Evolutionary conservation across 2,797 vertebrate genomes (phyloP).

Genomic region (Gadopsis bispinosus): DNA sequence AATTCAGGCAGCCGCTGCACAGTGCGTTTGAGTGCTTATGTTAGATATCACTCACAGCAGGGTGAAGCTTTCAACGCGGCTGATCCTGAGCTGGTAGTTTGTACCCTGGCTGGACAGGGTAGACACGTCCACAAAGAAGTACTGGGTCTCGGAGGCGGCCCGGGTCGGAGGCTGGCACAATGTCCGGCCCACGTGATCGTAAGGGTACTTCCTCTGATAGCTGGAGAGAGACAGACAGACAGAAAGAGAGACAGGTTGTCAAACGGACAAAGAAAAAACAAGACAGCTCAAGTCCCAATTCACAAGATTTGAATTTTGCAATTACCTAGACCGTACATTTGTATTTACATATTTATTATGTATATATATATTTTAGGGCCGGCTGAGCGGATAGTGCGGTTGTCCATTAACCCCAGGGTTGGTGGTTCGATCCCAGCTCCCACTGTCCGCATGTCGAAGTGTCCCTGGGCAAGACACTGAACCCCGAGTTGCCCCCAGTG

Average conservation of each 20-base stretch:
- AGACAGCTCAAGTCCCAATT: background rate
- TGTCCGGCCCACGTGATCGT: slow-evolving; percentile 93
- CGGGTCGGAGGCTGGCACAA: slow-evolving; percentile 93
- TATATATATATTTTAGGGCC: no score
- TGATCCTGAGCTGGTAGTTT: slow-evolving; percentile 92
- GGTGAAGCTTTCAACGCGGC: slow-evolving; percentile 92
- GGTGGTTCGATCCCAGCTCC: no score
- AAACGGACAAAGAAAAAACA: background rate
- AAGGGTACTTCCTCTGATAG: slow-evolving; percentile 95
- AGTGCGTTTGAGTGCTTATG: background rate
- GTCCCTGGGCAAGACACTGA: no score
- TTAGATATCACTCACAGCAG: slow-evolving; percentile 86
- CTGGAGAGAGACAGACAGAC: slow-evolving; percentile 67
- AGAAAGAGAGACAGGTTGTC: background rate
- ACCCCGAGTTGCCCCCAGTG: no score
- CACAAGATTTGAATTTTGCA: background rate
- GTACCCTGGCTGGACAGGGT: slow-evolving; percentile 88
- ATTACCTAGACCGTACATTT: background rate
- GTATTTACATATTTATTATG: no score
- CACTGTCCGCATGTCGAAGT: no score
- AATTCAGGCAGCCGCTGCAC: background rate
- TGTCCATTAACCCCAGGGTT: no score
- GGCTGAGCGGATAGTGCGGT: no score
- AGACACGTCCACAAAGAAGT: slow-evolving; percentile 95
- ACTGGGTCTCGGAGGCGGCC: slow-evolving; percentile 89